Evolutionary conservation across 2,113 vertebrate species (phyloP), one percentile per base, ranked within the genome.

Genomic region (Neolamprologus brichardi): DNA sequence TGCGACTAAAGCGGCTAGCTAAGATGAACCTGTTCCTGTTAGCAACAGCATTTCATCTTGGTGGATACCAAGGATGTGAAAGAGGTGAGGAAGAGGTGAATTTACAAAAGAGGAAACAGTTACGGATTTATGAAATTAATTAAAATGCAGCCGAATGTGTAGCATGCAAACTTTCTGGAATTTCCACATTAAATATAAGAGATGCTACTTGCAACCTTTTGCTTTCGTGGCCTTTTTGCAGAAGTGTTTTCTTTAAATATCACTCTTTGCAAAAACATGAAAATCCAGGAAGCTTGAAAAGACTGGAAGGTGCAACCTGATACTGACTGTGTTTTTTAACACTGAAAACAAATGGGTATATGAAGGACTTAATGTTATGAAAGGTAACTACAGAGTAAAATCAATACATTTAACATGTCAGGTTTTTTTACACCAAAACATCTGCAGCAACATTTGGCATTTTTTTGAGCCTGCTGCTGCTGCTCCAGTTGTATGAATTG

Each of bases 401-500:
- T 11, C 4, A 6, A 64, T 11, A 28, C 18, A n/a, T 60, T 51
- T 23, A 32, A 23, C 60, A 81, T 11, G 17, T 41, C 81, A 34
- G 49, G 6, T 54, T 41, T 81, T 67, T 70, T 72, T 25, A 80
- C 32, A 70, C 44, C 82, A 87, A 91, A 90, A 89, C 82, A 85
- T 94, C 82, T 67, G 83, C 56, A 60, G 75, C 81, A n/a, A 88
- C 88, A 94, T 93, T 93, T 91, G 91, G 83, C 80, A 9, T 84
- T 75, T 87, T 87, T 78, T 83, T 18, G 79, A 77, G 62, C 87
- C 90, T 34, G 92, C 83, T 87, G 67, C 83, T 88, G 49, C 82
- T 87, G 90, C 46, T 94, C 70, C 93, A 96, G 92, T 87, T 86
- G 92, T 46, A 90, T 44, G 91, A 92, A 92, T 84, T 86, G 88